Base-by-base conservation (phyloP, 2,797 vertebrate species). In the Aselliscus stoliczkanus region DNA sequence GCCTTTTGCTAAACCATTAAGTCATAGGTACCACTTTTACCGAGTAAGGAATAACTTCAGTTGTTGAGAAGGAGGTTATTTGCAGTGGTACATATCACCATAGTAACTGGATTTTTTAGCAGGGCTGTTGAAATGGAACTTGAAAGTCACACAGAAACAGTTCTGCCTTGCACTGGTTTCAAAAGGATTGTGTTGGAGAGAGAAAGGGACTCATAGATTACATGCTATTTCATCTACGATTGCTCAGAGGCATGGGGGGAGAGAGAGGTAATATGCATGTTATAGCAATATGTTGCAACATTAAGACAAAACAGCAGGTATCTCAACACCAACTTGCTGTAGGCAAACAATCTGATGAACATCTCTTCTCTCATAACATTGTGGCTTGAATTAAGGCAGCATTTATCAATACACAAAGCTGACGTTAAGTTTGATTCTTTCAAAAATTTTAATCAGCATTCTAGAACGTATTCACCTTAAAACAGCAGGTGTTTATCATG, bases 41-140 rank as follows among this genome's bases (percentile, higher is more conserved):
- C 76, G 93, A 80, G 37, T 7, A 85, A 84, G 88, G 52, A 84
- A 77, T 79, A 92, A 56, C 95, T 96, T 96, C 14, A 75, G 93
- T 92, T 34, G 81, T 93, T 87, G 67, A 9, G 65, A 88, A 75
- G 90, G 64, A 89, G 92, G 94, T 80, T 94, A 72, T 94, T 88
- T 95, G 72, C 94, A 90, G 73, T 44, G 69, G 95, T 93, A 80
- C 69, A 7, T 60, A 47, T 97, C 94, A 95, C 96, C 95, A 96
- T 97, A 88, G 97, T 92, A 97, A 97, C 97, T 93, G 42, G 90
- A 92, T 96, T 97, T 92, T 85, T 93, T 86, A 96, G 88, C 75
- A 92, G 79, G 23, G 27, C 69, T 92, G 77, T 94, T 73, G 92
- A 97, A 95, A 96, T 90, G 69, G 90, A 95, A 93, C 88, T 96